Base-by-base conservation (phyloP, 2,888 invertebrate species). In the Apamea anceps region DNA sequence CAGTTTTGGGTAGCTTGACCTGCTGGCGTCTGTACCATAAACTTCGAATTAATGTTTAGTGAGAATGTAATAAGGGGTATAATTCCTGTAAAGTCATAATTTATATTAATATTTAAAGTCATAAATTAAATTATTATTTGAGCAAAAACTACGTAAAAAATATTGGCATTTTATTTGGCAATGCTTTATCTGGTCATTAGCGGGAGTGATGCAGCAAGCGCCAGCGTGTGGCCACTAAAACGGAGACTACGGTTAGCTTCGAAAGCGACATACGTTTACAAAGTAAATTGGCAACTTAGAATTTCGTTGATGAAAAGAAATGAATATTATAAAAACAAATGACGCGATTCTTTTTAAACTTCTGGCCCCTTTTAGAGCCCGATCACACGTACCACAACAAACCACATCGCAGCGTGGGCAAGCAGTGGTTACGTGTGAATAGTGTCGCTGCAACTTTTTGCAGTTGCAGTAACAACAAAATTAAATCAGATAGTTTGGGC, bases 161-260 rank as follows among this genome's bases (percentile, higher is more conserved):
- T 60, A 68, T 57, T 85, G 65, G 57, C n/a, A 65, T 76, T 60
- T 74, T 75, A 79, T 79, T 85, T 76, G 77, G 85, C 57, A 85
- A 51, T 12, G 8, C 2, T 79, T 77, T 81, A 70, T 77, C 48
- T 54, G 42, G 37, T 77, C 51, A 82, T 85, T 79, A 77, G 67
- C 18, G 57, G 37, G 42, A 79, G 48, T 76, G 73, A 76, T 75
- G 75, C 68, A 76, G 72, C 73, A 65, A 75, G 63, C 42, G n/a
- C 25, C 13, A 62, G 21, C 0, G 42, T 66, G 21, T 66, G 71
- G 57, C 73, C 54, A 51, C n/a, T 74, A 72, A 60, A 73, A 70
- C 45, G 3, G 76, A 32, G 8, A 28, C 3, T 21, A 32, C 0
- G 0, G 25, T 65, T 32, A 7, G 28, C 12, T 74, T 42, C 1